Percentiles rank a stretch among this genome's conserved stretches.
Evolutionary conservation across 2,888 invertebrate genomes (phyloP).

Genomic region (Hetaerina titia): DNA sequence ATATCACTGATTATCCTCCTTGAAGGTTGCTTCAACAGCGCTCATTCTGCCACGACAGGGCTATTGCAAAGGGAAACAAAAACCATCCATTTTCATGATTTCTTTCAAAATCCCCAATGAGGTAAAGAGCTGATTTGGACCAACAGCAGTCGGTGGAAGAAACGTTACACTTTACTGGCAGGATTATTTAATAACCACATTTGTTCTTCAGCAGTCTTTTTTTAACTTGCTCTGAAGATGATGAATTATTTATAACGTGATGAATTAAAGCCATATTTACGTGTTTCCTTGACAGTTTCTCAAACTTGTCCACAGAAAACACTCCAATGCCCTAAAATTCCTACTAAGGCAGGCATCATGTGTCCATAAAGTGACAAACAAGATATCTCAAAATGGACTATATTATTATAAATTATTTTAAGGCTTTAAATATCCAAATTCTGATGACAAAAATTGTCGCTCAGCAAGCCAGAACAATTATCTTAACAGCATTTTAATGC

Average conservation of each 20-base stretch:
- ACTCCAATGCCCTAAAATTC: neutral
- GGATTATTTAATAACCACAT: neutral
- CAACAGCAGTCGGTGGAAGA: neutral
- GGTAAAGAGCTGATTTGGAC: neutral
- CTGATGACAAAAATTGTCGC: neutral
- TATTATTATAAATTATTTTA: neutral
- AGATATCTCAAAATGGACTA: neutral
- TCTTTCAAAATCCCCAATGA: neutral
- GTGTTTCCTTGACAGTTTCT: neutral
- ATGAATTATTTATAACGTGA: neutral
- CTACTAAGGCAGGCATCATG: neutral
- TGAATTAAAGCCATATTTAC: neutral
- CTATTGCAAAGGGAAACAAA: neutral
- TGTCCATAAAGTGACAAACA: neutral
- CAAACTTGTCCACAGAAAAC: neutral
- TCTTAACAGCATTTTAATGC: neutral
- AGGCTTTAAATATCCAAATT: neutral
- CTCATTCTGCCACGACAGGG: neutral
- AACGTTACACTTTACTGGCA: neutral
- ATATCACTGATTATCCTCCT: neutral
- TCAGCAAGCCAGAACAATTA: neutral
- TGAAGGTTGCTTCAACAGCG: neutral
- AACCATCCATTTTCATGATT: neutral
- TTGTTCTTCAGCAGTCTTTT: slow-evolving; percentile 4
- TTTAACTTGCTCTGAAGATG: neutral